phyloP scores from a whole-genome alignment of 2,797 vertebrate species.

The Halcyon smyrnensis region DNA sequence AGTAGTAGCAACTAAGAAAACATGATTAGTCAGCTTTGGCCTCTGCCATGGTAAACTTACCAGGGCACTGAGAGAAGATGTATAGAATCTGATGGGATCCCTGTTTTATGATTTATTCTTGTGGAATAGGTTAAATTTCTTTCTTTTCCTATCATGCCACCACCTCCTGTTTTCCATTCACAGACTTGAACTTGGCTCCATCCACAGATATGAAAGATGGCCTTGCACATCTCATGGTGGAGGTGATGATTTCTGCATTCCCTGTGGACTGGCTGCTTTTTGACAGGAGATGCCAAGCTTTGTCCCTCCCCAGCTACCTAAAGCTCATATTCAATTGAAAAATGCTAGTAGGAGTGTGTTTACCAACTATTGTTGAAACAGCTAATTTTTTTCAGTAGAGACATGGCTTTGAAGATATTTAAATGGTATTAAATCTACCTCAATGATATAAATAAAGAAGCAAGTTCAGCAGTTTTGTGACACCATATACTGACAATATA shows the following conservation, averaged over 20 bases:
- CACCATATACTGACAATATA: conserved; percentile 7
- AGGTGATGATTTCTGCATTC: not conserved
- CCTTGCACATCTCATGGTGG: not conserved
- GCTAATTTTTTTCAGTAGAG: conserved; percentile 41
- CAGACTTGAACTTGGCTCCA: not conserved
- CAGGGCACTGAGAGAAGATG: not conserved
- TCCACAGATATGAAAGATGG: fast-evolving
- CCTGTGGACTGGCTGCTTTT: not conserved
- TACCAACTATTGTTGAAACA: conserved; percentile 7
- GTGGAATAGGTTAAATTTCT: not conserved
- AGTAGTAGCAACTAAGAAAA: conserved; percentile 52
- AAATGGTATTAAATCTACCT: not conserved
- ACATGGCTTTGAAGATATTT: conserved; percentile 41
- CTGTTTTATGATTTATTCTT: not conserved
- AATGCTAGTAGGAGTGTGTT: not conserved
- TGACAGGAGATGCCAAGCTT: not conserved
- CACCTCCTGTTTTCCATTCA: not conserved
- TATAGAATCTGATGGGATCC: not conserved
- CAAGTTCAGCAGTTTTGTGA: conserved; percentile 31
- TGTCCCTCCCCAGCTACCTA: not conserved
- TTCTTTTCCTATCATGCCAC: not conserved
- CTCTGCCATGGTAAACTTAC: conserved; percentile 33
- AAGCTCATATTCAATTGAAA: not conserved
- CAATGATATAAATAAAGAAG: conserved; percentile 48
- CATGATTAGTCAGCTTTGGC: conserved; percentile 55